These are phyloP conservation scores for Danio albolineatus DNA, from an alignment of 2,797 vertebrate genomes.

Conservation along the genomic window DNA sequence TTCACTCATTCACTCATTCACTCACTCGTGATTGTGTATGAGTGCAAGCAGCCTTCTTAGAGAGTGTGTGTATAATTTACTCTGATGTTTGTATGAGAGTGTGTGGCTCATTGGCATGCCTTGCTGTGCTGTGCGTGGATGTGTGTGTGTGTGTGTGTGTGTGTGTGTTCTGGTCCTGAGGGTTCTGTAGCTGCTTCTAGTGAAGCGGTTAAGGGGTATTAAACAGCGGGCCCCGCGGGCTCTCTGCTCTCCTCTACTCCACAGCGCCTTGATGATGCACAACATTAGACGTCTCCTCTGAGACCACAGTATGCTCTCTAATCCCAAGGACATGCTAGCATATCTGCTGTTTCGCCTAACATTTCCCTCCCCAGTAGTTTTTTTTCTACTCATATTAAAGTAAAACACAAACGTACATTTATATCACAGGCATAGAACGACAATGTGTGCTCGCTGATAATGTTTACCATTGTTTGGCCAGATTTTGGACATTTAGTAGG, in stretches of 20 bases:
- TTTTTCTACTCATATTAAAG: conserved; percentile 38
- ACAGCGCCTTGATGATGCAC: conserved; percentile 63
- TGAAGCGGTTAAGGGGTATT: conserved; percentile 78
- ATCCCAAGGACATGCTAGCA: conserved; percentile 53
- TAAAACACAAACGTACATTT: neutral
- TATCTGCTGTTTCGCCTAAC: conserved; percentile 15
- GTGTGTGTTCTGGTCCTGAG: conserved; percentile 63
- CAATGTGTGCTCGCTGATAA: neutral
- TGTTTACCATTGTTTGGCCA: neutral
- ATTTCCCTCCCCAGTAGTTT: conserved; percentile 12
- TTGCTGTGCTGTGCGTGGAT: conserved; percentile 55
- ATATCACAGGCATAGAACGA: neutral
- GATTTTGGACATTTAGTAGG: no score
- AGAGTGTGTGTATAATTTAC: conserved; percentile 9
- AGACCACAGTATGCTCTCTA: conserved; percentile 53
- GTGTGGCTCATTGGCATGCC: conserved; percentile 47
- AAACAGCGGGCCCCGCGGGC: conserved; percentile 60
- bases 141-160: conserved; percentile 66
- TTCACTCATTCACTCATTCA: neutral
- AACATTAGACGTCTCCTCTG: conserved; percentile 60
- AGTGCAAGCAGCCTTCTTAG: neutral
- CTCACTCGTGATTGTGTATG: neutral
- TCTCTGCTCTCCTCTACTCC: conserved; percentile 50
- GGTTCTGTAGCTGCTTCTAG: conserved; percentile 69
- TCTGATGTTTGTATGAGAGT: neutral